These are phyloP conservation scores for Barypeithes pellucidus DNA, from an alignment of 2,888 invertebrate genomes.

Conservation along the genomic window DNA sequence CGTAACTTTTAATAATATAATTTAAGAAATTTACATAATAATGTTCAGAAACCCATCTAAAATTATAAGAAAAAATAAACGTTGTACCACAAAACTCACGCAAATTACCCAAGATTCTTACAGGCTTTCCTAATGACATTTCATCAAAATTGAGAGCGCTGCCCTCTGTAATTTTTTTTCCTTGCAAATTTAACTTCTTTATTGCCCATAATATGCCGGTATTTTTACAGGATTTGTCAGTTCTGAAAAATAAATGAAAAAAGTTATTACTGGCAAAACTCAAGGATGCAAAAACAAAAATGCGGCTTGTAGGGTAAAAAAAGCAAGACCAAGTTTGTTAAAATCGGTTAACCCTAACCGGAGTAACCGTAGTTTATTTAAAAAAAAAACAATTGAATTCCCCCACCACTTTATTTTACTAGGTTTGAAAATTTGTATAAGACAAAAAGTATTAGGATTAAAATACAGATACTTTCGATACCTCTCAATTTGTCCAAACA, in stretches of 20 bases:
- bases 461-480: too few species aligned
- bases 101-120: not conserved
- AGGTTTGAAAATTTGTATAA: too few species aligned
- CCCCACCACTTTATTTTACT: too few species aligned
- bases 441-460: too few species aligned
- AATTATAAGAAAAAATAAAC: not conserved
- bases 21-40: constrained; percentile 6
- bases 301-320: too few species aligned
- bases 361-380: too few species aligned
- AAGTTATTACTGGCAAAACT: too few species aligned
- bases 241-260: not conserved
- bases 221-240: not conserved
- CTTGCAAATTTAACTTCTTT: not conserved
- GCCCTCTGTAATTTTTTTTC: not conserved
- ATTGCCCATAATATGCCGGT: not conserved
- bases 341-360: too few species aligned
- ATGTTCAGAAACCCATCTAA: not conserved
- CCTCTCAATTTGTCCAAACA: too few species aligned
- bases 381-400: too few species aligned
- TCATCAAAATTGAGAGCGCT: not conserved
- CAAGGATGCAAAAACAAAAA: too few species aligned
- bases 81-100: constrained; percentile 7
- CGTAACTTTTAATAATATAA: constrained; percentile 6
- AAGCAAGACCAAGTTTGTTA: too few species aligned
- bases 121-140: constrained; percentile 11